Evolutionary conservation across 2,888 invertebrate genomes (phyloP).

Genomic region (Augochlorella aurata): DNA sequence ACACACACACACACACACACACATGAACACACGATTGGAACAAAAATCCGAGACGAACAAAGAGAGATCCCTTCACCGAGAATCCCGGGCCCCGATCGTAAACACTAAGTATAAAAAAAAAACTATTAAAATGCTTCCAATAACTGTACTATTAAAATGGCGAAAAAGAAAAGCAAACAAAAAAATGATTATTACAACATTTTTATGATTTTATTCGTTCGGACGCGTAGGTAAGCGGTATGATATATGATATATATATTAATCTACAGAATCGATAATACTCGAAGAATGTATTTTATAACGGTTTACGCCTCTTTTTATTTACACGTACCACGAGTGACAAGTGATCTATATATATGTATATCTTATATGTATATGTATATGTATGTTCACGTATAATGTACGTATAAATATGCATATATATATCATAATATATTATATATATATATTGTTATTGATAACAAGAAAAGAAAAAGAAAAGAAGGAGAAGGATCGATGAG

Average conservation of each 20-base stretch:
- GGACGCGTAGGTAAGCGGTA: constrained; percentile 73
- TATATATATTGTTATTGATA: constrained; percentile 61
- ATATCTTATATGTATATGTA: constrained; percentile 61
- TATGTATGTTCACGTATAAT: constrained; percentile 9
- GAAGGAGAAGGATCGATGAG: constrained; percentile 17
- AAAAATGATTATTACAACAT: constrained; percentile 68
- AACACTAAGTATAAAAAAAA: constrained; percentile 71
- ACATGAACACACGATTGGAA: not conserved
- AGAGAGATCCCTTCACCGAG: constrained; percentile 63
- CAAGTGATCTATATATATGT: constrained; percentile 78
- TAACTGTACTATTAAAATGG: constrained; percentile 76
- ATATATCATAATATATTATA: constrained; percentile 62
- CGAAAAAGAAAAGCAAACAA: constrained; percentile 23
- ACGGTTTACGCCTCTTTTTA: constrained; percentile 81
- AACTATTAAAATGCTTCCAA: constrained; percentile 80
- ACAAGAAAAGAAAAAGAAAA: constrained; percentile 1
- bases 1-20: no score
- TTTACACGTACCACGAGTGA: constrained; percentile 80
- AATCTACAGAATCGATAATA: constrained; percentile 76
- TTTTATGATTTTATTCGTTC: constrained; percentile 79
- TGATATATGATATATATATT: constrained; percentile 62
- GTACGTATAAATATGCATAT: constrained; percentile 38
- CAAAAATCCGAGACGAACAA: not conserved
- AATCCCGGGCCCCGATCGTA: constrained; percentile 65
- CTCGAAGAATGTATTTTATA: constrained; percentile 82